phyloP scores from a whole-genome alignment of 2,888 invertebrate genomes.

The Malthinus seriepunctatus region DNA sequence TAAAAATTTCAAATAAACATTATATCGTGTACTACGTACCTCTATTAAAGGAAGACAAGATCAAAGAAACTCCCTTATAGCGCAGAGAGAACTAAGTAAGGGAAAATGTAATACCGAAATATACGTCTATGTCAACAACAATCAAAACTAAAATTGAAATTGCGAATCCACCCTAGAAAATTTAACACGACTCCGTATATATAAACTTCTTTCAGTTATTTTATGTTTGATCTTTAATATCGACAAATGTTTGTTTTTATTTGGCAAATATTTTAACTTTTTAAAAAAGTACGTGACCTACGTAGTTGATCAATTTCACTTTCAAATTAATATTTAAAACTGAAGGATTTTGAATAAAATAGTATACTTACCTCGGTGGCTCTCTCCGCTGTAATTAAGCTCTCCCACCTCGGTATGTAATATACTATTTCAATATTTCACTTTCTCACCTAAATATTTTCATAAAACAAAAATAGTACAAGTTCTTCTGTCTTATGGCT shows the following conservation, averaged over 20 bases:
- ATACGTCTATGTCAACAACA: conserved; percentile 51
- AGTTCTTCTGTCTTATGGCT: too few relatives aligned
- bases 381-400: too few relatives aligned
- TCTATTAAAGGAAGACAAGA: conserved; percentile 17
- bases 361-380: too few relatives aligned
- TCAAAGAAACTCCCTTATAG: conserved; percentile 42
- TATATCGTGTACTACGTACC: conserved; percentile 14
- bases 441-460: too few relatives aligned
- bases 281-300: not conserved
- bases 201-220: conserved; percentile 1
- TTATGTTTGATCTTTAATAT: conserved; percentile 14
- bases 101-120: conserved; percentile 45
- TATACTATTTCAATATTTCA: too few relatives aligned
- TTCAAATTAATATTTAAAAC: too few relatives aligned
- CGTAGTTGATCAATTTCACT: too few relatives aligned
- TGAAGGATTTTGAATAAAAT: too few relatives aligned
- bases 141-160: conserved; percentile 51
- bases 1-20: conserved; percentile 6
- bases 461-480: too few relatives aligned
- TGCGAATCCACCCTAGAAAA: conserved; percentile 41
- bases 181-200: conserved; percentile 18
- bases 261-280: not conserved
- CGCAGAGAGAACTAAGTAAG: conserved; percentile 16
- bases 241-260: conserved; percentile 6
- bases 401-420: too few relatives aligned